Evolutionary conservation across 1,140 invertebrate genomes (phyloP), one percentile per base, ranked within the genome.

Genomic region (Drosophila busckii): DNA sequence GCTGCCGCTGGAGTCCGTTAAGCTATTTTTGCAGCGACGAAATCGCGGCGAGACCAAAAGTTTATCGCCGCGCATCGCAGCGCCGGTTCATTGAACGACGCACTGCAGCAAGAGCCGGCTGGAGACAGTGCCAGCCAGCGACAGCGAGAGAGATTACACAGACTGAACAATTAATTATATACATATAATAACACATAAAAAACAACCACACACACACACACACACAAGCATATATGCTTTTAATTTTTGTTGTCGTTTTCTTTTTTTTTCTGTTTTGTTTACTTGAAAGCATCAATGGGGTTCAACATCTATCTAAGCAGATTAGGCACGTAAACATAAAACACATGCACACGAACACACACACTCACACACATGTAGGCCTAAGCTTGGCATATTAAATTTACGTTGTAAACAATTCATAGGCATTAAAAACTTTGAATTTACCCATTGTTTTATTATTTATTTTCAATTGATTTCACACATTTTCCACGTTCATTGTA

Each of bases 1-100:
- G 66, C 85, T 93, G 54, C 93, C 93, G 0, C 91, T 94, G 22
- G 88, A 89, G 46, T 90, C 91, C 17, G 86, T 93, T 6, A 86
- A 85, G 37, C 73, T 70, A 42, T 87, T 87, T 73, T 66, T 87
- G 58, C 85, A 87, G 69, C 73, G 66, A 53, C 67, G 84, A 35
- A 71, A 84, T 64, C 82, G 68, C 50, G 40, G 52, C 28, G 56
- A 69, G 45, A 65, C 84, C 52, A 86, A 86, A 78, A 82, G 52
- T 68, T 83, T 85, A 80, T 85, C 84, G 38, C 70, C 78, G 38
- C 71, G 84, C 60, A 82, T 84, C 54, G 49, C 83, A 23, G 80
- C 78, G 46, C 67, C 84, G 63, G 82, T 85, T 85, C 82, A 85
- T 78, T 85, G 82, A 85, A 80, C 71, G 76, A 52, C 28, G 38